These are phyloP conservation scores for Platorchestia sp. DNA, from an alignment of 1,140 invertebrate species.

Conservation along the genomic window DNA sequence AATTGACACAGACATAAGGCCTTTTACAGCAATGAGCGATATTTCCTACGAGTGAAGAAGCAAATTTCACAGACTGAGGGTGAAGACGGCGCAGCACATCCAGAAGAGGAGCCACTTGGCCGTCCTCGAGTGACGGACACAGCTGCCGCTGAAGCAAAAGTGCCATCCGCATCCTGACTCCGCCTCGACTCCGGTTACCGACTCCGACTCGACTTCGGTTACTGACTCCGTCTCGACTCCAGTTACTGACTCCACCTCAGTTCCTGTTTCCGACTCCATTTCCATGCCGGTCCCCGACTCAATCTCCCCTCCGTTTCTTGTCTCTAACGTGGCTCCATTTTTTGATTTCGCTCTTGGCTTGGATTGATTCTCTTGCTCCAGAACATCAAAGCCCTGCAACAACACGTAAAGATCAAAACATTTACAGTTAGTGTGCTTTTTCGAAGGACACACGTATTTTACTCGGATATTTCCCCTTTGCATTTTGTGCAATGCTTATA, in stretches of 20 bases:
- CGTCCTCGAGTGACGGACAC: conserved; percentile 9
- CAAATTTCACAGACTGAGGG: background rate
- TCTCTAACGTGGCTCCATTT: too few species aligned
- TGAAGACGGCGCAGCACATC: conserved; percentile 4
- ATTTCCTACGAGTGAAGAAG: background rate
- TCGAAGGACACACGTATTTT: too few species aligned
- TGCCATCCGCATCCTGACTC: conserved; percentile 32
- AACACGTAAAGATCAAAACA: too few species aligned
- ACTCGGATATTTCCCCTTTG: too few species aligned
- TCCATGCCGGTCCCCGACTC: background rate
- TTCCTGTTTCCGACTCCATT: background rate
- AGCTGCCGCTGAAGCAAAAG: conserved; percentile 30
- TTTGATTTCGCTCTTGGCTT: background rate
- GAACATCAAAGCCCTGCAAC: too few species aligned
- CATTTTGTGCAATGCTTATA: too few species aligned
- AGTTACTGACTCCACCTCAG: too few species aligned
- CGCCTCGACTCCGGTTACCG: background rate
- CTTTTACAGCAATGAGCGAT: background rate
- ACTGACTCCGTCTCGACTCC: too few species aligned
- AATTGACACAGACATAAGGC: background rate
- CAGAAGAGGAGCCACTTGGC: conserved; percentile 44
- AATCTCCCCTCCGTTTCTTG: too few species aligned
- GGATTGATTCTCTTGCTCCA: background rate
- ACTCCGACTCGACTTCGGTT: background rate
- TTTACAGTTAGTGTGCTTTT: too few species aligned